phyloP scores from a whole-genome alignment of 2,113 vertebrate species.

The Balaenoptera acutorostrata region DNA sequence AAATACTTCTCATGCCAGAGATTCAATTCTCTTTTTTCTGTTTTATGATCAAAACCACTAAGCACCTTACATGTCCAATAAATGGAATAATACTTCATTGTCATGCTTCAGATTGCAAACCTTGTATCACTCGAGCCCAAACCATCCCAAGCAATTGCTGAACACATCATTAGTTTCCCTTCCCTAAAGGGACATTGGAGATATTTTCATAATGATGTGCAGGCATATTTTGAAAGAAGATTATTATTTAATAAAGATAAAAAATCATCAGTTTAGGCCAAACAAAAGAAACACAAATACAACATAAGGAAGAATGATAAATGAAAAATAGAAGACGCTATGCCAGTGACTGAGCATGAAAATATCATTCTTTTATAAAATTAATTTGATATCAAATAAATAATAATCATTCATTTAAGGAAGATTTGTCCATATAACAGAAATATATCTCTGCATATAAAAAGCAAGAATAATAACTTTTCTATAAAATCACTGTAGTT shows the following conservation, averaged over 20 bases:
- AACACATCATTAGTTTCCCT: neutral
- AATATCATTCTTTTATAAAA: neutral
- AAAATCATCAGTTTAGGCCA: neutral
- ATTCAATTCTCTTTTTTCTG: slow-evolving; percentile 45
- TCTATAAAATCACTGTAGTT: neutral
- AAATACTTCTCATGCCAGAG: slow-evolving; percentile 42
- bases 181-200: neutral
- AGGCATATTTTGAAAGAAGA: neutral
- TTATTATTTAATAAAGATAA: neutral
- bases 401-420: neutral
- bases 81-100: slow-evolving; percentile 27
- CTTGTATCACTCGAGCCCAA: neutral
- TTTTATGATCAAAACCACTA: slow-evolving; percentile 37
- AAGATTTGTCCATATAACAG: neutral
- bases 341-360: neutral
- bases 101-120: neutral
- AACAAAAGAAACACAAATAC: neutral
- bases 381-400: neutral
- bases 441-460: neutral
- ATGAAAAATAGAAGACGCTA: neutral
- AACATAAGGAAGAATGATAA: neutral
- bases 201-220: neutral
- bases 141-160: neutral
- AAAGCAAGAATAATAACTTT: neutral
- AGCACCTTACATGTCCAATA: slow-evolving; percentile 4